Percentiles rank a stretch among this genome's conserved stretches.
phyloP scores from a whole-genome alignment of 2,113 vertebrate genomes.

The Cryptoleucopteryx plumbea region DNA sequence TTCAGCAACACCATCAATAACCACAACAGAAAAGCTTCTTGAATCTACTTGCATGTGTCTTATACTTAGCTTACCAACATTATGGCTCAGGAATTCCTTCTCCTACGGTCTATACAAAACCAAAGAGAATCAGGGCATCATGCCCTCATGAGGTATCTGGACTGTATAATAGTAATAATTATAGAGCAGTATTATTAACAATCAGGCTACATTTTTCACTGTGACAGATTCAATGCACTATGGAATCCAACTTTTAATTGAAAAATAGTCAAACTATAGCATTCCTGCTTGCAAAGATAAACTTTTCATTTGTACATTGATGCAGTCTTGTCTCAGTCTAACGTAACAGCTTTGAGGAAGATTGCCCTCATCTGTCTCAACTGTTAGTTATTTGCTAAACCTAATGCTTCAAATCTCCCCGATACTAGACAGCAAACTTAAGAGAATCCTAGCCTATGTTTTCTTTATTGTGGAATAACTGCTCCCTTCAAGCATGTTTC shows the following conservation, averaged over 20 bases:
- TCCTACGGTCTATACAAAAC: neutral
- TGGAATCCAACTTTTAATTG: slow-evolving; percentile 58
- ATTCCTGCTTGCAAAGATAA: slow-evolving; percentile 44
- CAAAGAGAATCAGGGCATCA: slow-evolving; percentile 29
- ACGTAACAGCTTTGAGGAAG: slow-evolving; percentile 30
- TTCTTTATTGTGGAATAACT: neutral
- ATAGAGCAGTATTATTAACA: slow-evolving; percentile 36
- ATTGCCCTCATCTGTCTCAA: slow-evolving; percentile 39
- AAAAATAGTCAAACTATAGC: slow-evolving; percentile 53
- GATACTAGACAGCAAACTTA: neutral
- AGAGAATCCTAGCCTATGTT: neutral
- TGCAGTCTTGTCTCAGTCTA: slow-evolving; percentile 36
- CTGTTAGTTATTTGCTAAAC: slow-evolving; percentile 18
- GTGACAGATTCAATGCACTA: slow-evolving; percentile 51
- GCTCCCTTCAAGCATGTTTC: neutral
- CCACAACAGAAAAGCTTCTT: slow-evolving; percentile 32
- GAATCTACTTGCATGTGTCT: slow-evolving; percentile 5
- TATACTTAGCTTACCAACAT: neutral
- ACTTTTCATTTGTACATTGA: slow-evolving; percentile 34
- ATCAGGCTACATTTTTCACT: slow-evolving; percentile 54
- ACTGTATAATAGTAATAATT: slow-evolving; percentile 60
- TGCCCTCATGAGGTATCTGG: slow-evolving; percentile 32
- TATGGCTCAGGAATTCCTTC: slow-evolving; percentile 2
- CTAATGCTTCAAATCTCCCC: neutral
- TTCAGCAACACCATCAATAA: slow-evolving; percentile 31